Conservation (phyloP, 2,113 vertebrate genomes). For the Arizona elegans region DNA sequence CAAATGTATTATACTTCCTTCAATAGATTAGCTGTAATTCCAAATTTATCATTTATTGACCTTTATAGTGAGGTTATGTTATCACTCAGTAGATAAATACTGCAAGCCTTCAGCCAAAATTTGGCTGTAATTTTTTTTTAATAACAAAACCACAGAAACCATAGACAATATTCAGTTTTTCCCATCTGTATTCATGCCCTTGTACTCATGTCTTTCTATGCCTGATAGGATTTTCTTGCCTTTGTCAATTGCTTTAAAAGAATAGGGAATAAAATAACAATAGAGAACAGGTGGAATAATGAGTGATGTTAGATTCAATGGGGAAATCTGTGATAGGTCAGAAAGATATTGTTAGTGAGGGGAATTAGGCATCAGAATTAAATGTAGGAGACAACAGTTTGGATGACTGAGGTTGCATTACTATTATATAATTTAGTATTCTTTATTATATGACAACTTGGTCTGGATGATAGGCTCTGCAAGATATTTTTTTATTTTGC, state of each 20-base stretch:
- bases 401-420: neutral
- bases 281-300: neutral
- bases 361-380: neutral
- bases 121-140: neutral
- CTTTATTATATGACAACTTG: neutral
- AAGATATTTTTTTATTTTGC: neutral
- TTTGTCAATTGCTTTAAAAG: neutral
- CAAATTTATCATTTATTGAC: neutral
- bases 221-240: neutral
- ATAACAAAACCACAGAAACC: neutral
- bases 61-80: neutral
- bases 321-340: neutral
- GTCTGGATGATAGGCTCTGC: neutral
- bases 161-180: neutral
- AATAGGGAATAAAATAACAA: too few relatives aligned
- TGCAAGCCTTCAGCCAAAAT: neutral
- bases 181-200: neutral
- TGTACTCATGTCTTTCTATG: neutral
- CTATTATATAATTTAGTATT: neutral
- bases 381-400: neutral
- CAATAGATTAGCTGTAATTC: conserved; percentile 24
- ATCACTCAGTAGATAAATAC: neutral
- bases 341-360: neutral
- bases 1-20: conserved; percentile 37
- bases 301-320: neutral